phyloP scores from a whole-genome alignment of 2,888 invertebrate species.

The Nephrotoma guestfalica region DNA sequence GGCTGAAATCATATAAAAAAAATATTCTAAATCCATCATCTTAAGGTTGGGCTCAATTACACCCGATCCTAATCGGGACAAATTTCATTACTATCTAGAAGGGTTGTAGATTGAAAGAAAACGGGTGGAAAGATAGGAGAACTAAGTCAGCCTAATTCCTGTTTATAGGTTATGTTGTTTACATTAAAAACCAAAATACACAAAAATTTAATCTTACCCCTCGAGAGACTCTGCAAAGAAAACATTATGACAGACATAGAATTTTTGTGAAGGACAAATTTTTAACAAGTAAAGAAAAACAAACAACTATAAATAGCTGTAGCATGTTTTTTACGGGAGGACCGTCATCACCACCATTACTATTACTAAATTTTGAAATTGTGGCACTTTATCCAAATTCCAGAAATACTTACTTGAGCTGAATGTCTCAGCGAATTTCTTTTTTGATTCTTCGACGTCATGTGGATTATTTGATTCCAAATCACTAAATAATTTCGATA shows the following conservation, averaged over 20 bases:
- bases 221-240: not conserved
- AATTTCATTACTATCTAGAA: no score
- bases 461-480: conserved; percentile 54
- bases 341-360: not conserved
- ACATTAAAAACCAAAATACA: not conserved
- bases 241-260: not conserved
- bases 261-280: not conserved
- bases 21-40: no score
- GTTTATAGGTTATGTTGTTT: not conserved
- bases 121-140: no score
- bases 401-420: conserved; percentile 43
- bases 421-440: conserved; percentile 54
- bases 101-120: no score
- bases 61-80: no score
- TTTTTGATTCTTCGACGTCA: conserved; percentile 50
- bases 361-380: not conserved
- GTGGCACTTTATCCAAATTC: not conserved
- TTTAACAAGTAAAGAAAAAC: not conserved
- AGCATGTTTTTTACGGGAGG: not conserved
- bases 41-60: no score
- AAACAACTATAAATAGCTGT: not conserved
- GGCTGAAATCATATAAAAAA: conserved; percentile 21
- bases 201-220: not conserved
- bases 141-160: not conserved
- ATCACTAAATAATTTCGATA: conserved; percentile 44